phyloP scores from a whole-genome alignment of 1,140 invertebrate species.

The Scaptomyza hsui region DNA sequence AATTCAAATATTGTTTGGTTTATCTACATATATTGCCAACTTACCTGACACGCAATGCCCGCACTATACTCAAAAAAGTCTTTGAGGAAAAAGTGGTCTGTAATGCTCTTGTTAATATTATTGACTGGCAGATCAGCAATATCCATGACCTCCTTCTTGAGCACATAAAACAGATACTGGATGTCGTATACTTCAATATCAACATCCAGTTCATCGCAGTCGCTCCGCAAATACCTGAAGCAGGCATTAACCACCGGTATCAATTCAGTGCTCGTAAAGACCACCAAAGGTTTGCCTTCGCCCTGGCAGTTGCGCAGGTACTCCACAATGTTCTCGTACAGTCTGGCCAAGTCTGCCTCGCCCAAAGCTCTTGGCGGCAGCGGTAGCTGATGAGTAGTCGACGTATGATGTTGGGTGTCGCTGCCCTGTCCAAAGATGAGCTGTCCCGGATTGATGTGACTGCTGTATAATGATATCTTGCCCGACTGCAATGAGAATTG shows the following conservation, averaged over 20 bases:
- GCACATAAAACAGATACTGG: conserved; percentile 60
- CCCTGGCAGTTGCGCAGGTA: conserved; percentile 35
- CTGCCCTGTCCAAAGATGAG: conserved; percentile 59
- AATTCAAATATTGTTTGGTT: conserved; percentile 1
- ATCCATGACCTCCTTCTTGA: conserved; percentile 58
- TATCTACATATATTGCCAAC: background rate
- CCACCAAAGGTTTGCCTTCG: conserved; percentile 6
- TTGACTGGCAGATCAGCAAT: conserved; percentile 33
- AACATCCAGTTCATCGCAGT: background rate
- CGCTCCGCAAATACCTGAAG: conserved; percentile 53
- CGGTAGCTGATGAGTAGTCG: conserved; percentile 61
- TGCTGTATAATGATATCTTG: conserved; percentile 52
- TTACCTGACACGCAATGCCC: conserved; percentile 66
- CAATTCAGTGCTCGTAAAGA: conserved; percentile 56
- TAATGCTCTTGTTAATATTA: conserved; percentile 41
- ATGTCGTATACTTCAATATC: conserved; percentile 61
- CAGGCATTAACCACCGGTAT: conserved; percentile 63
- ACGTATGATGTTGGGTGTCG: conserved; percentile 54
- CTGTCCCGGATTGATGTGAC: conserved; percentile 66
- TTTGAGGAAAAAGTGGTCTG: conserved; percentile 45
- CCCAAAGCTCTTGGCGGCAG: conserved; percentile 71
- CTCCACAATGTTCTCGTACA: conserved; percentile 58
- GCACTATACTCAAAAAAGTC: conserved; percentile 67
- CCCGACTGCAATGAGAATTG: conserved; percentile 65
- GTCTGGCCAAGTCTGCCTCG: conserved; percentile 53